These are phyloP conservation scores for Drosophila sproati DNA, from an alignment of 1,140 invertebrate genomes.

Conservation along the genomic window DNA sequence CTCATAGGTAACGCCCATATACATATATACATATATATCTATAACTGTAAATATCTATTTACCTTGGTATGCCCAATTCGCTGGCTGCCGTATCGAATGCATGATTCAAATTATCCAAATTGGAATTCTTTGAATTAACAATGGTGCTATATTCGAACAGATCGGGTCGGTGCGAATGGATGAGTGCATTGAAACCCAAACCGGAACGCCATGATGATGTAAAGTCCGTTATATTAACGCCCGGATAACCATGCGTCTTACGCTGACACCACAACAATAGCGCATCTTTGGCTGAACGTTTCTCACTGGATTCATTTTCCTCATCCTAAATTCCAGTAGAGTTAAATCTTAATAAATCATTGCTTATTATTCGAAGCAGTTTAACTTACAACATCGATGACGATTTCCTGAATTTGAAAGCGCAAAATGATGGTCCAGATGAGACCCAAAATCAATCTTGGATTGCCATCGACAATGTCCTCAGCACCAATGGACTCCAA, in stretches of 20 bases:
- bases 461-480: constrained; percentile 99
- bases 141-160: constrained; percentile 94
- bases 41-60: background rate
- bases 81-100: constrained; percentile 97
- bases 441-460: constrained; percentile 96
- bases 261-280: constrained; percentile 99
- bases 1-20: background rate
- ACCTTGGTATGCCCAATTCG: constrained; percentile 93
- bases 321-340: constrained; percentile 90
- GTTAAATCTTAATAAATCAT: background rate
- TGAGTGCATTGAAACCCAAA: constrained; percentile 98
- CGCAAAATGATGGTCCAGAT: constrained; percentile 99
- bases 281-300: constrained; percentile 99
- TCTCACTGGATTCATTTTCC: constrained; percentile 98
- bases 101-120: constrained; percentile 97
- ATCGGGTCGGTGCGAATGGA: constrained; percentile 97
- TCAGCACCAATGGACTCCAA: constrained; percentile 98
- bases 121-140: constrained; percentile 87
- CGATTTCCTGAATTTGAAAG: constrained; percentile 99
- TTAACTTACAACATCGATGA: constrained; percentile 95
- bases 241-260: constrained; percentile 96
- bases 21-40: background rate
- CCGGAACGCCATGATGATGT: constrained; percentile 97
- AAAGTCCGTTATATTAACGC: constrained; percentile 94
- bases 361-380: background rate